Conservation (phyloP, 2,888 invertebrate species). For the Nyleta sp. region DNA sequence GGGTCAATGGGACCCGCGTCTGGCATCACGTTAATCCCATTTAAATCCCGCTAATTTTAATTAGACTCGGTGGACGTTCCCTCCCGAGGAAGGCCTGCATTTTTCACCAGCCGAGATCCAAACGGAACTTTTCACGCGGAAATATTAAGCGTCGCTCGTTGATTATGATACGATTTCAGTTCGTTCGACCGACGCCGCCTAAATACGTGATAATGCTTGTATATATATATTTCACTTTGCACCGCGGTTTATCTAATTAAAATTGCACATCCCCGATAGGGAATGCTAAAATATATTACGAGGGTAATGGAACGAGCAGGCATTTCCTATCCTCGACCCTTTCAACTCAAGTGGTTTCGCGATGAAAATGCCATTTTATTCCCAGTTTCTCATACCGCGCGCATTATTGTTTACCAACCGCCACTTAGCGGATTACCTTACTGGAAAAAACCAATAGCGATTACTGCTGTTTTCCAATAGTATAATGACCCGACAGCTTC, state of each 20-base stretch:
- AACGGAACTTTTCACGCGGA: constrained; percentile 7
- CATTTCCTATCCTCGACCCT: constrained; percentile 34
- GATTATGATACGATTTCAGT: constrained; percentile 9
- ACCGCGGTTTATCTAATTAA: constrained; percentile 23
- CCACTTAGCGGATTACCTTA: constrained; percentile 53
- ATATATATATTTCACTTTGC: no score
- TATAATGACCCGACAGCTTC: constrained; percentile 38
- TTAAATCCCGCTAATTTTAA: constrained; percentile 53
- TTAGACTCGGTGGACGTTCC: constrained; percentile 32
- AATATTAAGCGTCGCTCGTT: constrained; percentile 16
- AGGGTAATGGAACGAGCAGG: constrained; percentile 26
- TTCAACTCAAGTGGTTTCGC: constrained; percentile 43
- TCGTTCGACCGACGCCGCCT: neutral
- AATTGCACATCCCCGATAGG: neutral
- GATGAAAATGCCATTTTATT: constrained; percentile 46
- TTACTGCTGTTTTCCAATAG: constrained; percentile 46
- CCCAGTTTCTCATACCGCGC: constrained; percentile 35
- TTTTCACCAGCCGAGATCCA: constrained; percentile 20
- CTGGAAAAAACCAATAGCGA: constrained; percentile 39
- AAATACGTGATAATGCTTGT: constrained; percentile 13
- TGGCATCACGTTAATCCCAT: constrained; percentile 41
- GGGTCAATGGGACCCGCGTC: constrained; percentile 37
- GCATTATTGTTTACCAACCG: constrained; percentile 49
- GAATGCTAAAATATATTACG: constrained; percentile 13
- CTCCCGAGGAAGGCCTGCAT: constrained; percentile 22